Percentiles rank a stretch among this genome's conserved stretches.
Evolutionary conservation across 2,888 invertebrate genomes (phyloP).

Genomic region (Pseudococcus longispinus): DNA sequence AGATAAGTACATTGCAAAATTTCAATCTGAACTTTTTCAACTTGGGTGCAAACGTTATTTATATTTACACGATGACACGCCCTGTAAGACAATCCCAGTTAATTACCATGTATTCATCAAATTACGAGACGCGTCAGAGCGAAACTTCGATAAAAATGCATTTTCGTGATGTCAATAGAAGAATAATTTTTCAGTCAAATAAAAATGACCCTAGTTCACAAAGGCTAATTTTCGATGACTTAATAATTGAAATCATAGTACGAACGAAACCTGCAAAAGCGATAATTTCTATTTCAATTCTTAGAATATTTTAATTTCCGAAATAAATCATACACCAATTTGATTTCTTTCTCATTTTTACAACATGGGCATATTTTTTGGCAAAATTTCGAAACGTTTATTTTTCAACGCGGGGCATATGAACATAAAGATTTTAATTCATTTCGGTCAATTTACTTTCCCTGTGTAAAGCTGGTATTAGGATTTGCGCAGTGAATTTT

Average conservation of each 20-base stretch:
- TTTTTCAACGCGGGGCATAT: neutral
- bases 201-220: too few species aligned
- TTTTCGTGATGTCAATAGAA: too few species aligned
- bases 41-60: neutral
- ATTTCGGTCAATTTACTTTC: neutral
- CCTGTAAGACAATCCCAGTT: neutral
- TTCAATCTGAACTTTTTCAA: neutral
- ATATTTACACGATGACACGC: neutral
- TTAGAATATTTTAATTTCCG: too few species aligned
- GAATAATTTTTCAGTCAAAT: too few species aligned
- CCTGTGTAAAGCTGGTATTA: neutral
- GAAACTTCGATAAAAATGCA: neutral
- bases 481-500: neutral
- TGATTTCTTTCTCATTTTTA: too few species aligned
- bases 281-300: too few species aligned
- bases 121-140: neutral
- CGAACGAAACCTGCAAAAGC: too few species aligned
- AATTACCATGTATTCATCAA: neutral
- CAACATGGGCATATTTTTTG: too few species aligned
- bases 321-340: too few species aligned
- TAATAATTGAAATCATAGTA: too few species aligned
- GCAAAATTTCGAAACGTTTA: neutral
- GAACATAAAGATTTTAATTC: neutral
- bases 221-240: too few species aligned
- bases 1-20: neutral